These are phyloP conservation scores for Drosophila sordidapex DNA, from an alignment of 2,888 invertebrate genomes.

Conservation along the genomic window DNA sequence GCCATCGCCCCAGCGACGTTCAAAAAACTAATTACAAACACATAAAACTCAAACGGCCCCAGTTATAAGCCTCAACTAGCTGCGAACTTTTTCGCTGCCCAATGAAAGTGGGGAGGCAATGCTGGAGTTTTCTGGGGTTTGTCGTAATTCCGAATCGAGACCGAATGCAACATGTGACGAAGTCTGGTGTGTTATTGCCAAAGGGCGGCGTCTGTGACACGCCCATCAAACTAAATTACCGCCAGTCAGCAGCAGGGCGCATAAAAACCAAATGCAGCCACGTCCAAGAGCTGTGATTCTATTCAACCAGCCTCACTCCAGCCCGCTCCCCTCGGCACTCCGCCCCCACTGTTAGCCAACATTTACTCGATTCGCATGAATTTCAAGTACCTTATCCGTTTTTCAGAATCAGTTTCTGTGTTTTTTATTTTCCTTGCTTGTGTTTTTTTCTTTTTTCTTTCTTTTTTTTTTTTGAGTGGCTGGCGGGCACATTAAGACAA, in stretches of 20 bases:
- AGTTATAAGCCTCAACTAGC: constrained; percentile 58
- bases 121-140: neutral
- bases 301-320: neutral
- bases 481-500: constrained; percentile 61
- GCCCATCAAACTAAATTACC: constrained; percentile 79
- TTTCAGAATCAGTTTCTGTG: constrained; percentile 20
- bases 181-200: constrained; percentile 44
- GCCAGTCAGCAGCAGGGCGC: constrained; percentile 29
- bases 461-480: constrained; percentile 18
- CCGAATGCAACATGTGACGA: constrained; percentile 71
- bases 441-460: constrained; percentile 6
- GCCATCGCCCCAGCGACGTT: constrained; percentile 31
- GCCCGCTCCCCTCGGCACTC: neutral
- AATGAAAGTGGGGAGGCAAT: constrained; percentile 14
- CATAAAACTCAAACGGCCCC: constrained; percentile 74
- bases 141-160: neutral
- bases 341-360: constrained; percentile 30
- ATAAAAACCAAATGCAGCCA: constrained; percentile 61
- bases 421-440: neutral
- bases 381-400: constrained; percentile 56
- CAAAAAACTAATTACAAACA: constrained; percentile 81
- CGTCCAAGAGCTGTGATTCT: constrained; percentile 43
- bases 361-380: constrained; percentile 60
- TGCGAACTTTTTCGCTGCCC: constrained; percentile 47
- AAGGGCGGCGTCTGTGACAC: constrained; percentile 66